Conservation (phyloP, 1,140 invertebrate species). For the Hesperophylax magnus region DNA sequence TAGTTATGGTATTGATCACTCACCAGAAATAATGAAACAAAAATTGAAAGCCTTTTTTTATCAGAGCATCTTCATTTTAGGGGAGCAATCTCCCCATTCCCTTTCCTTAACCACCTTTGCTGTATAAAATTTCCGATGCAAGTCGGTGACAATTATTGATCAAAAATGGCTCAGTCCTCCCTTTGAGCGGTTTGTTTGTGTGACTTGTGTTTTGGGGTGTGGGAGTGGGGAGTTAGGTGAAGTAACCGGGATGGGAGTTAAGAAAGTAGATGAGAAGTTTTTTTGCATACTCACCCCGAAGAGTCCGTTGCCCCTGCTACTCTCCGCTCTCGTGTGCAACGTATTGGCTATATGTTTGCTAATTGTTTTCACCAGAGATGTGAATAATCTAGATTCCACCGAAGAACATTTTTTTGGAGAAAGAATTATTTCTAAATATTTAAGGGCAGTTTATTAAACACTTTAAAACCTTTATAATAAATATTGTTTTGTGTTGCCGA, state of each 20-base stretch:
- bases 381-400: too few relatives aligned
- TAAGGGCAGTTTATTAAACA: too few relatives aligned
- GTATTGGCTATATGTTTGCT: too few relatives aligned
- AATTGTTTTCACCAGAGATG: too few relatives aligned
- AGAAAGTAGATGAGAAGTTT: constrained; percentile 35
- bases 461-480: too few relatives aligned
- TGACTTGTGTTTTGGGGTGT: constrained; percentile 32
- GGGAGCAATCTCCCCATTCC: background rate
- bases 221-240: background rate
- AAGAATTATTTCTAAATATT: too few relatives aligned
- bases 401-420: too few relatives aligned
- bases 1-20: background rate
- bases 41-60: constrained; percentile 10
- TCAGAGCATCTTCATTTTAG: background rate
- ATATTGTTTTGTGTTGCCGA: too few relatives aligned
- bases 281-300: constrained; percentile 22
- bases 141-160: constrained; percentile 46
- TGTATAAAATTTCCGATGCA: constrained; percentile 19
- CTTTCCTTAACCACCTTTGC: constrained; percentile 13
- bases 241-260: constrained; percentile 24
- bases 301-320: background rate
- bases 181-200: constrained; percentile 42
- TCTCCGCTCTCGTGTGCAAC: background rate
- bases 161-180: constrained; percentile 43
- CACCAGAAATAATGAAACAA: background rate